These are phyloP conservation scores for Ornithoptera alexandrae DNA, from an alignment of 2,888 invertebrate genomes.

Conservation along the genomic window DNA sequence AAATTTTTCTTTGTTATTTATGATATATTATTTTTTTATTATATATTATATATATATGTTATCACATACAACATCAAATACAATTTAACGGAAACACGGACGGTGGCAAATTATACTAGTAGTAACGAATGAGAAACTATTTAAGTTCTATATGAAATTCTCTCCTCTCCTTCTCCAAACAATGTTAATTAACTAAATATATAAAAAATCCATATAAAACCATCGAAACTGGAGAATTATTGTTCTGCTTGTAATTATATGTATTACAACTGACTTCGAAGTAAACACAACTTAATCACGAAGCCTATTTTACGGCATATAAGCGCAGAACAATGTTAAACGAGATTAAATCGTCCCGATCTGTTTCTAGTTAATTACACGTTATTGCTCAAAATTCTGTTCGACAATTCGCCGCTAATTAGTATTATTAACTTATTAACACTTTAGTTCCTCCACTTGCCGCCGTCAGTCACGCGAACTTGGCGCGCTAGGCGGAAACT, in stretches of 20 bases:
- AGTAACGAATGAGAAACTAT: too few species aligned
- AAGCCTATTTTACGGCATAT: constrained; percentile 28
- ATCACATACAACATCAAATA: too few species aligned
- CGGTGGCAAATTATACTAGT: too few species aligned
- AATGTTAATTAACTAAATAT: too few species aligned
- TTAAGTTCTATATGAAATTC: too few species aligned
- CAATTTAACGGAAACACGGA: too few species aligned
- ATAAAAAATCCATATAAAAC: too few species aligned
- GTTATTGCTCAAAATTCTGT: constrained; percentile 41
- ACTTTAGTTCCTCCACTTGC: constrained; percentile 37
- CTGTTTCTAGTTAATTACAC: constrained; percentile 40
- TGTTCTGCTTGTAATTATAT: neutral
- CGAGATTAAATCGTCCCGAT: constrained; percentile 38
- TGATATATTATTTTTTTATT: too few species aligned
- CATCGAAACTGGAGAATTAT: neutral
- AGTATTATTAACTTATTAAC: constrained; percentile 43
- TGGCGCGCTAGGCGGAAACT: constrained; percentile 17
- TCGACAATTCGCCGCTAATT: constrained; percentile 42
- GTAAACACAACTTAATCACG: constrained; percentile 30
- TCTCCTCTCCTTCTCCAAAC: too few species aligned
- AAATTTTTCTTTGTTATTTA: too few species aligned
- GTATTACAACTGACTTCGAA: neutral
- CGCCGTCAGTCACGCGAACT: constrained; percentile 38
- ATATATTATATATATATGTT: too few species aligned
- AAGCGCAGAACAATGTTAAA: constrained; percentile 41